Evolutionary conservation across 2,113 vertebrate genomes (phyloP).

Genomic region (Sarotherodon lohbergeri): DNA sequence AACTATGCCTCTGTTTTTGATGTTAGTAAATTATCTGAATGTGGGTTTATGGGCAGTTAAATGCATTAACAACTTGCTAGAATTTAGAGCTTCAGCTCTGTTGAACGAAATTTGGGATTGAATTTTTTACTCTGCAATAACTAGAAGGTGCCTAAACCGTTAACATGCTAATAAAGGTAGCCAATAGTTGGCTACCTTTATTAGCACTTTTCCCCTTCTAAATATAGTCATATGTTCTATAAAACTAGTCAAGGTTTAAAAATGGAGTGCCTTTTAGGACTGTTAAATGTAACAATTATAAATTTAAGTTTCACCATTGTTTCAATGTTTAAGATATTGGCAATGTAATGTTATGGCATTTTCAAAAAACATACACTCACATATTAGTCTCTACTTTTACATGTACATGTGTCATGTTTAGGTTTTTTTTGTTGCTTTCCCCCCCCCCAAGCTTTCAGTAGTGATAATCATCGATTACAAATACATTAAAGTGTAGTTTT

Average conservation of each 20-base stretch:
- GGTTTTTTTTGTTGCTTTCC: too few species aligned
- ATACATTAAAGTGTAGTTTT: neutral
- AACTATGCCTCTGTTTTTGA: neutral
- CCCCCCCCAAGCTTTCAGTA: neutral
- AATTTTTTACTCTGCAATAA: neutral
- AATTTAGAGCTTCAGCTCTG: neutral
- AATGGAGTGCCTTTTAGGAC: neutral
- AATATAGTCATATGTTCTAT: neutral
- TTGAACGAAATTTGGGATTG: accelerated
- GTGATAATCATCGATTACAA: neutral
- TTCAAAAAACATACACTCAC: neutral
- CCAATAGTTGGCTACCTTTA: neutral
- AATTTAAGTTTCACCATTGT: neutral
- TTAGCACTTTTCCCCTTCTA: neutral
- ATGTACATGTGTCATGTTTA: neutral
- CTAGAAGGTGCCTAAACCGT: neutral
- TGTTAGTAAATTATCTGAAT: neutral
- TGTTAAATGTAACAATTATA: neutral
- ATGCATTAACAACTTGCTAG: neutral
- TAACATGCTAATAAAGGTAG: neutral
- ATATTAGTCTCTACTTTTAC: neutral
- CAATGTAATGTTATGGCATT: neutral
- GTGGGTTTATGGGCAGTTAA: neutral
- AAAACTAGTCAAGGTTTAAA: neutral
- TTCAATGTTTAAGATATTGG: neutral